Evolutionary conservation across 2,113 vertebrate species (phyloP).

Genomic region (Nothocercus julius): DNA sequence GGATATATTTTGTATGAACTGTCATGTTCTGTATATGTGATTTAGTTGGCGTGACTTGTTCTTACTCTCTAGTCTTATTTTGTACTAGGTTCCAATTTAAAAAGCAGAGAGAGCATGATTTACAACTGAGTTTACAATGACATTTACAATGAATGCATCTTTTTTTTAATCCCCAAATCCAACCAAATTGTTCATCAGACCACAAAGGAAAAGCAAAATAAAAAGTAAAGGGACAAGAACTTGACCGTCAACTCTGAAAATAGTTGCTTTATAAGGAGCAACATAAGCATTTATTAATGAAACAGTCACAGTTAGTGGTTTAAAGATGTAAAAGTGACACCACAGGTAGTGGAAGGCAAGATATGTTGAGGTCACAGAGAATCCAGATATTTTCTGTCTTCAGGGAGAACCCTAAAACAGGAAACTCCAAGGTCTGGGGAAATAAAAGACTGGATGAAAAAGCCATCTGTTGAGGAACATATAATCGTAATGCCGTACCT

Average conservation of each 20-base stretch:
- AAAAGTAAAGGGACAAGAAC: neutral
- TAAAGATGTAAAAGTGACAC: neutral
- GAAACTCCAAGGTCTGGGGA: neutral
- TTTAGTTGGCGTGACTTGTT: neutral
- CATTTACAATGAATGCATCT: neutral
- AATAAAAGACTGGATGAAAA: neutral
- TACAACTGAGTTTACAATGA: neutral
- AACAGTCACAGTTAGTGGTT: neutral
- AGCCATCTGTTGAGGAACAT: neutral
- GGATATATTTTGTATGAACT: neutral
- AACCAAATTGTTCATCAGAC: neutral
- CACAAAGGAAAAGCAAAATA: neutral
- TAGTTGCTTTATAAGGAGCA: neutral
- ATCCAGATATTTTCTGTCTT: constrained; percentile 33
- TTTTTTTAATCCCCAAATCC: neutral
- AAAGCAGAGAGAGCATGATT: neutral
- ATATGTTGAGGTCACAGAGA: constrained; percentile 9
- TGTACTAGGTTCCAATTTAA: neutral
- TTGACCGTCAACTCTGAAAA: neutral
- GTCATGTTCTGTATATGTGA: neutral
- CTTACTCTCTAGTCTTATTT: neutral
- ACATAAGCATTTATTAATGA: neutral
- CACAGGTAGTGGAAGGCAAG: neutral
- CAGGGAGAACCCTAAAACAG: neutral
- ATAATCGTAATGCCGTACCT: neutral